Percentiles rank a stretch among this genome's conserved stretches.
phyloP scores from a whole-genome alignment of 2,113 vertebrate species.

The Chitala chitala region DNA sequence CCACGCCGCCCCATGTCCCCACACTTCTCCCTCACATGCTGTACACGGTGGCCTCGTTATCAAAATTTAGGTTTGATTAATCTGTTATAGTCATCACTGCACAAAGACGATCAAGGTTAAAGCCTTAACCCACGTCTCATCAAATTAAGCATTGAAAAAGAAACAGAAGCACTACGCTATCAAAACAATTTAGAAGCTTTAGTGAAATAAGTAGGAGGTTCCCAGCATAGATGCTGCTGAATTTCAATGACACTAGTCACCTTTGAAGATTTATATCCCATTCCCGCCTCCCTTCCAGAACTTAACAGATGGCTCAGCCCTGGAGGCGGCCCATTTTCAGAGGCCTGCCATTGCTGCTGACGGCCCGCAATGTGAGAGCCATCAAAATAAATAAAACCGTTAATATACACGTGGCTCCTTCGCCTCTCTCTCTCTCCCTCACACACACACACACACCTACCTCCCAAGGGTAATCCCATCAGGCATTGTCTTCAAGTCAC shows the following conservation, averaged over 20 bases:
- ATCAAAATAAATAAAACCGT: conserved; percentile 23
- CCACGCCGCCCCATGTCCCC: neutral
- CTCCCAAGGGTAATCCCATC: neutral
- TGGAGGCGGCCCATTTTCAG: conserved; percentile 15
- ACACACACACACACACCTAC: neutral
- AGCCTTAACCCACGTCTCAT: neutral
- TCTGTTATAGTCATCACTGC: too few relatives aligned
- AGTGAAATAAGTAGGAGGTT: neutral
- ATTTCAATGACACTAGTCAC: conserved; percentile 11
- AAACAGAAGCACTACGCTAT: neutral
- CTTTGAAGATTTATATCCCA: conserved; percentile 1
- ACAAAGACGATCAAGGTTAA: neutral
- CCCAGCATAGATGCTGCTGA: neutral
- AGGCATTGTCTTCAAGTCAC: neutral
- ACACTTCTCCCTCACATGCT: neutral
- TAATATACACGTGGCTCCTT: neutral
- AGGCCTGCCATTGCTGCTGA: neutral
- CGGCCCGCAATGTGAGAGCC: neutral
- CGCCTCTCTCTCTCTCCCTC: too few relatives aligned
- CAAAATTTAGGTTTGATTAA: too few relatives aligned
- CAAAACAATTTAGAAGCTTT: neutral
- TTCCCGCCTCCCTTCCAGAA: conserved; percentile 15
- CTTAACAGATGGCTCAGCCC: conserved; percentile 21
- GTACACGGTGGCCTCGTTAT: too few relatives aligned
- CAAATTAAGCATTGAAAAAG: neutral